Base-by-base conservation (phyloP, 1,140 invertebrate genomes). In the Yoshiicerus persimilis region DNA sequence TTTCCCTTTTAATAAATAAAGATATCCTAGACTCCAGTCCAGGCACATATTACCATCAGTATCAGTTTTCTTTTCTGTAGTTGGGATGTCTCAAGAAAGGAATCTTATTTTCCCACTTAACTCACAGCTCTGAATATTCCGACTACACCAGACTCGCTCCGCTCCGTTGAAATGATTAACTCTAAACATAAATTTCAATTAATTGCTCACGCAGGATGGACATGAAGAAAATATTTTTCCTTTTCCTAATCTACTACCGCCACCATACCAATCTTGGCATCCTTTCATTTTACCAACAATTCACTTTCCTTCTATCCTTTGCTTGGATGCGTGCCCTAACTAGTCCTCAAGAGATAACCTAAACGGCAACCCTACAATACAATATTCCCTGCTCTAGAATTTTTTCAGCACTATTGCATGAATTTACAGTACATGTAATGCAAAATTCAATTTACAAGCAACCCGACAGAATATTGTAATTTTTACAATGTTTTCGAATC, bases 181-280 rank as follows among this genome's bases (percentile, higher is more conserved):
- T 75, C 64, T n/a, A 84, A 86, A 86, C 83, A 88, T 88, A 88
- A 88, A 88, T 88, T 88, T 88, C 88, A 88, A 88, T 88, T 88
- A 88, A 88, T 88, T 88, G 88, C 87, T 88, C 84, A 88, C 75
- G 56, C 83, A 86, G 84, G 84, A 86, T 86, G 88, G 75, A 80
- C 27, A 64, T 62, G 77, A 70, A 86, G 75, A 84, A 88, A 88
- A 88, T 86, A 88, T 88, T 86, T 84, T 62, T 80, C 84, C 36
- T 87, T 84, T 77, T 84, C 36, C 36, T 84, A 84, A 23, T 32
- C 47, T 47, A 13, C 83, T 84, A 38, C 75, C 8, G 11, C 1
- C 1, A 4, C 41, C n/a, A 16, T n/a, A n/a, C n/a, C 23, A 66
- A 8, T 80, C 75, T 80, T 80, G 75, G 75, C 75, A 80, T 80